A percentile compares a stretch with the other conserved stretches of the same genome.
These are phyloP conservation scores for Papio anubis DNA, from an alignment of 2,113 vertebrate species.

Conservation along the genomic window DNA sequence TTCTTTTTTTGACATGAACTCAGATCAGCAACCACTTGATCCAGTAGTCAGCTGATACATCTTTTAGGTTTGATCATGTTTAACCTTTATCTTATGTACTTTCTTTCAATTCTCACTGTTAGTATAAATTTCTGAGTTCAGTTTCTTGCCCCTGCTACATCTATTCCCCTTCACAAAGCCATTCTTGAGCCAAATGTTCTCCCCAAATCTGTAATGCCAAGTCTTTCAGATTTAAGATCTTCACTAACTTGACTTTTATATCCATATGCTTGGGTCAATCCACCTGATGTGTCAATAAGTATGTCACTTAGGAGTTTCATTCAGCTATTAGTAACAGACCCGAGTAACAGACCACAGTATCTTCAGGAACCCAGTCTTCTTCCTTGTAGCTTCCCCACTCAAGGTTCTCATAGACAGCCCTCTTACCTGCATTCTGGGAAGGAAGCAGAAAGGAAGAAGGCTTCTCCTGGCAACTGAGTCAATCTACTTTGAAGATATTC, in stretches of 20 bases:
- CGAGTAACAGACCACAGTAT: too few species aligned
- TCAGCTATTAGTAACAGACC: background rate
- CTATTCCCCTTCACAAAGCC: background rate
- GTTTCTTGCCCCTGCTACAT: background rate
- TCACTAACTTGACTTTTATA: background rate
- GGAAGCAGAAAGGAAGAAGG: background rate
- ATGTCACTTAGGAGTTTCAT: background rate
- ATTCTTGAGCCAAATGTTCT: background rate
- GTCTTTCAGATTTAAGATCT: background rate
- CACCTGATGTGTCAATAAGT: background rate
- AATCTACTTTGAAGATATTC: background rate
- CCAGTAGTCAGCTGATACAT: fast-evolving
- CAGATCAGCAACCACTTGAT: background rate
- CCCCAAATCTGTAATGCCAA: background rate
- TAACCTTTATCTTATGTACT: background rate
- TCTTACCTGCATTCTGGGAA: background rate
- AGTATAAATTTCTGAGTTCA: background rate
- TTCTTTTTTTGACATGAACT: background rate
- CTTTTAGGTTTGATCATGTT: background rate
- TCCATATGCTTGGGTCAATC: background rate
- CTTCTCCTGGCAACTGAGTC: background rate
- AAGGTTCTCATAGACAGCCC: background rate
- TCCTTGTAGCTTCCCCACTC: background rate
- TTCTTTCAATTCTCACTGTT: background rate
- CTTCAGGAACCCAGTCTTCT: background rate